Evolutionary conservation across 2,113 vertebrate genomes (phyloP), one percentile per base, ranked within the genome.

Genomic region (Chaenocephalus aceratus): DNA sequence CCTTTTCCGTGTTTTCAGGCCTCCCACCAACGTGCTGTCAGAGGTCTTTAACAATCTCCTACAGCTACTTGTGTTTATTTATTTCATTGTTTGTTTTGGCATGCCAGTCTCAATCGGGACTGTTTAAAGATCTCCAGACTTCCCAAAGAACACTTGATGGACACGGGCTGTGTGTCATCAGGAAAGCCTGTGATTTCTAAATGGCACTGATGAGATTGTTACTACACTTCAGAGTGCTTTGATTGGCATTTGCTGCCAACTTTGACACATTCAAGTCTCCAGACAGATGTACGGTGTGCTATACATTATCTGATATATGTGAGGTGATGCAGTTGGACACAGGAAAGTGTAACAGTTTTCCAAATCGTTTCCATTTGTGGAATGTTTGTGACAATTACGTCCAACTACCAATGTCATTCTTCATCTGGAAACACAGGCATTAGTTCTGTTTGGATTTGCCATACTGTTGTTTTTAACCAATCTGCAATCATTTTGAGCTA

Each of bases 41-140:
- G 86, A 70, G 82, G 85, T 87, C 86, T 91, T 81, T 67, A 58
- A 88, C 84, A 76, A 76, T 84, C 88, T 86, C 84, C 72, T 76
- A 59, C 70, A 75, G 82, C 88, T 72, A 75, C 88, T 21, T 62
- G 65, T 54, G 75, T 57, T 69, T 75, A 60, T 85, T 77, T 65
- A 44, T 63, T 77, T 61, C 30, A 21, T 10, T 12, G 34, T 70
- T 84, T 75, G 66, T 60, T 72, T 72, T 82, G 88, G 90, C 91
- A 57, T 30, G 80, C 48, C 75, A 7, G 58, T 73, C 75, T 69
- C 85, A 81, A 86, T 71, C 30, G 84, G 79, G 89, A 78, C 82
- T 15, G 67, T 84, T 77, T 86, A 79, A 86, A 83, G 69, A 72
- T 72, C 84, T 85, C 52, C 75, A 79, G 65, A 87, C 80, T 79